Percentiles rank a stretch among this genome's conserved stretches.
Conservation (phyloP, 2,888 invertebrate species). For the Oxystoma pomonae region DNA sequence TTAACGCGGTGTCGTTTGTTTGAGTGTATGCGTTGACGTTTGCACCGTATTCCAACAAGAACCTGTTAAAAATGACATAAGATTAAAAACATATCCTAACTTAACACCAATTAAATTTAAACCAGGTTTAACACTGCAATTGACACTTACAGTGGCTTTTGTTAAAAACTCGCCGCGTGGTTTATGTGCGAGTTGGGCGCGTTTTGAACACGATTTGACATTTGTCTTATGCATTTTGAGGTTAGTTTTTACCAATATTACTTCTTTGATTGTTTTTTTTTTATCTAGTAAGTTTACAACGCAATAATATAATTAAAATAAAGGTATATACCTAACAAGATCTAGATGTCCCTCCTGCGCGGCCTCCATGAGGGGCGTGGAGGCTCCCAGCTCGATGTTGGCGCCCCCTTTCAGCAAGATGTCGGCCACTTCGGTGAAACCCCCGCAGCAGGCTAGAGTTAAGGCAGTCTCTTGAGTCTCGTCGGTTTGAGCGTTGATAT, state of each 20-base stretch:
- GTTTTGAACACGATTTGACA: no score
- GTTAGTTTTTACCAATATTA: no score
- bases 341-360: slow-evolving; percentile 88
- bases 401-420: slow-evolving; percentile 94
- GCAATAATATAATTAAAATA: no score
- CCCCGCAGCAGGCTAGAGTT: slow-evolving; percentile 91
- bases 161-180: no score
- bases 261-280: no score
- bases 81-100: not conserved
- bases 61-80: slow-evolving; percentile 65
- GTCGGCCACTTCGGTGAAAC: slow-evolving; percentile 92
- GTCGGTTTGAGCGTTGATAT: slow-evolving; percentile 97
- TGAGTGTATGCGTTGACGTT: slow-evolving; percentile 72
- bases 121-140: no score
- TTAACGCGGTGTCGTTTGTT: slow-evolving; percentile 79
- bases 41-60: slow-evolving; percentile 78
- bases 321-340: slow-evolving; percentile 24
- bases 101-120: not conserved
- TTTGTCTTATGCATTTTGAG: no score
- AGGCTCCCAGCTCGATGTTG: slow-evolving; percentile 90
- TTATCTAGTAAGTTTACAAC: no score
- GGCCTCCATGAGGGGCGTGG: slow-evolving; percentile 98
- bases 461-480: slow-evolving; percentile 97
- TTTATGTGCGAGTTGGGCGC: no score
- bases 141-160: no score